Percentiles rank a stretch among this genome's conserved stretches.
Evolutionary conservation across 2,888 invertebrate genomes (phyloP).

Genomic region (Lycia hirtaria): DNA sequence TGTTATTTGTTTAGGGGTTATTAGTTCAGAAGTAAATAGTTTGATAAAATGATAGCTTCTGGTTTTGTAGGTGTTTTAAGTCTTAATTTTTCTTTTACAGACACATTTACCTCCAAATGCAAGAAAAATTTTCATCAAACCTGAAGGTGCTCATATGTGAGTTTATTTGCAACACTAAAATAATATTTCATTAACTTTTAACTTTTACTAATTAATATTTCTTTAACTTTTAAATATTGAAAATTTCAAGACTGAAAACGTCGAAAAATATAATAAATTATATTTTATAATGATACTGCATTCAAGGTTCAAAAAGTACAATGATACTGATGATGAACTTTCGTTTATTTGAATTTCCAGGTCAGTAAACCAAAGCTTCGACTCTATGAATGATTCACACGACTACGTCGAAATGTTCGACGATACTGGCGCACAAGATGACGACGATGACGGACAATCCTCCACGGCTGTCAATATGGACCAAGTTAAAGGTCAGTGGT

Average conservation of each 20-base stretch:
- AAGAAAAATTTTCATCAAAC: slow-evolving; percentile 58
- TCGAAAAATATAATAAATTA: too few species aligned
- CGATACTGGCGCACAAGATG: slow-evolving; percentile 47
- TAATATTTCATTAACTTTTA: too few species aligned
- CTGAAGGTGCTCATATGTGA: slow-evolving; percentile 46
- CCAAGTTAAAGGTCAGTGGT: slow-evolving; percentile 43
- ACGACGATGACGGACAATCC: slow-evolving; percentile 46
- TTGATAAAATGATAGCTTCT: too few species aligned
- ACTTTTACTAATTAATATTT: too few species aligned
- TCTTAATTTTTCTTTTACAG: slow-evolving; percentile 42
- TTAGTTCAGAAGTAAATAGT: too few species aligned
- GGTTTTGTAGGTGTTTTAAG: background rate
- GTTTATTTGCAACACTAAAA: too few species aligned
- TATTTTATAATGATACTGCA: too few species aligned
- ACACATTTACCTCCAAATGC: slow-evolving; percentile 55
- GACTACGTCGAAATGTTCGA: slow-evolving; percentile 50
- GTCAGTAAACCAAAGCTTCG: slow-evolving; percentile 27
- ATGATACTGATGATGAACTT: too few species aligned
- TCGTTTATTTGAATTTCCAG: slow-evolving; percentile 16
- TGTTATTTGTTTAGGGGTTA: too few species aligned
- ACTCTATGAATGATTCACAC: slow-evolving; percentile 21
- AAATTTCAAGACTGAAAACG: too few species aligned
- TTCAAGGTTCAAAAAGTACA: too few species aligned
- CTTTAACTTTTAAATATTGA: too few species aligned
- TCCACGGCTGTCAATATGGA: slow-evolving; percentile 19